Conservation (phyloP, 2,888 invertebrate species). For the Nephrotoma guestfalica region DNA sequence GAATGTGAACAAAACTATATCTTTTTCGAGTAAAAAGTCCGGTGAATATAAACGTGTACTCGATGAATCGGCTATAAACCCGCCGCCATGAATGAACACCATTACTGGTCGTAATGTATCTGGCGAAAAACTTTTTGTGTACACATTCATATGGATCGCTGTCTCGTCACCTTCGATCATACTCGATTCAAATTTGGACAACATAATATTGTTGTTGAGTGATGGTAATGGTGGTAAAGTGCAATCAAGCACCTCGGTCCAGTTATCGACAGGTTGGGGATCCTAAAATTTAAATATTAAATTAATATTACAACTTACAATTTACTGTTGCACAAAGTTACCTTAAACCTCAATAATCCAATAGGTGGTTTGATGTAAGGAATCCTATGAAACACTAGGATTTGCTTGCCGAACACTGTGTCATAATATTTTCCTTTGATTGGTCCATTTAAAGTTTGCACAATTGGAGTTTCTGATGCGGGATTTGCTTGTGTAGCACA, state of each 20-base stretch:
- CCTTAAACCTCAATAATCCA: background rate
- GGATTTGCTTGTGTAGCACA: too few relatives aligned
- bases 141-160: constrained; percentile 37
- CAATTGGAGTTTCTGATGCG: constrained; percentile 6
- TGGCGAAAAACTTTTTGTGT: constrained; percentile 21
- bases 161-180: constrained; percentile 35
- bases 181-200: background rate
- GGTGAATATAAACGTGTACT: constrained; percentile 31
- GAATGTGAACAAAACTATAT: constrained; percentile 29
- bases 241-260: constrained; percentile 32
- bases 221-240: background rate
- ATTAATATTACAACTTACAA: too few relatives aligned
- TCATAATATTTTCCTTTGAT: background rate
- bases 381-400: background rate
- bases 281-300: constrained; percentile 21
- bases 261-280: constrained; percentile 29
- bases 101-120: constrained; percentile 26
- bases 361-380: background rate
- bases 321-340: background rate
- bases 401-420: background rate
- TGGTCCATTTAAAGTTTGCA: background rate
- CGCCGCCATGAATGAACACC: constrained; percentile 38
- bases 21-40: constrained; percentile 23
- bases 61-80: constrained; percentile 34
- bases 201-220: background rate